These are phyloP conservation scores for Etia nguti DNA, from an alignment of 2,113 vertebrate species.

Conservation along the genomic window DNA sequence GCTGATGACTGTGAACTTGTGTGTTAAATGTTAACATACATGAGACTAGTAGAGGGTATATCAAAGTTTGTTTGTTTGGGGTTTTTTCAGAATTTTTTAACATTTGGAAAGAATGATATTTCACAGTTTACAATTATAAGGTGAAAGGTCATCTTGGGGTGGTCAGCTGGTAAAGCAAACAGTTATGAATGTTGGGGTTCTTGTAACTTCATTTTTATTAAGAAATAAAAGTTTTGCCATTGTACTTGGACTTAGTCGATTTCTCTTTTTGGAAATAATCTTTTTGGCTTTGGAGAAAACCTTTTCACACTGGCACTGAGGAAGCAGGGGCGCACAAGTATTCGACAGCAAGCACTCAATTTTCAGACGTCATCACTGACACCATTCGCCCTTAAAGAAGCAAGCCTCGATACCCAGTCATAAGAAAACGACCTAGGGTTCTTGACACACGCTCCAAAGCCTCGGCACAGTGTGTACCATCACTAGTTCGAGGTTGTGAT, in stretches of 20 bases:
- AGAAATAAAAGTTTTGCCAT: background rate
- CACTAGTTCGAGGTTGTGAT: background rate
- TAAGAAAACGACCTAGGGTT: background rate
- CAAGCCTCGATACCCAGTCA: rapidly evolving
- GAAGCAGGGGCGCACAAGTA: background rate
- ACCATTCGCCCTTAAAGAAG: rapidly evolving
- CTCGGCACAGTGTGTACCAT: background rate
- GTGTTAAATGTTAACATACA: background rate
- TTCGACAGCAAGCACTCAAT: background rate
- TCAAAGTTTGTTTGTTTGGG: background rate
- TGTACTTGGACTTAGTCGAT: background rate
- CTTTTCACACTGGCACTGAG: background rate
- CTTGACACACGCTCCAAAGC: background rate
- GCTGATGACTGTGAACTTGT: background rate
- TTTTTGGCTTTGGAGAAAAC: background rate
- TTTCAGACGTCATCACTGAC: background rate
- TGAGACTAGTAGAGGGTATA: background rate
- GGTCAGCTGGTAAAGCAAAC: background rate
- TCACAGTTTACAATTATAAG: background rate
- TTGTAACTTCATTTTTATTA: background rate
- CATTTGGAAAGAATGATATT: background rate
- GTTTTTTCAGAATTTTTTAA: background rate
- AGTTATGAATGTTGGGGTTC: background rate
- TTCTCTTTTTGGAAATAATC: background rate
- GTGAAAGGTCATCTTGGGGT: background rate